Evolutionary conservation across 1,140 invertebrate species (phyloP), one percentile per base, ranked within the genome.

Genomic region (Glossosoma conforme): DNA sequence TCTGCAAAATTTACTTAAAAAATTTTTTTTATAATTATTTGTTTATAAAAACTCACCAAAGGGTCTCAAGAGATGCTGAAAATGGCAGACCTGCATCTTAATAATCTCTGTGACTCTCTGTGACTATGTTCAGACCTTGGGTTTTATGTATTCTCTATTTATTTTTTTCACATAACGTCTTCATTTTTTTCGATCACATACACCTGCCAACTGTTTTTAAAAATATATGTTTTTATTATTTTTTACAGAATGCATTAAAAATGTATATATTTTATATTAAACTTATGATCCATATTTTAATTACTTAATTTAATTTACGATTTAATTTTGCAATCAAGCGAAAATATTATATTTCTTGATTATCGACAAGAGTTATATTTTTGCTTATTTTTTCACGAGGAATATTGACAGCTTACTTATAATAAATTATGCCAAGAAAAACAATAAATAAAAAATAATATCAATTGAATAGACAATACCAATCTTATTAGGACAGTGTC

Each of bases 51-150:
- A 75, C 72, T 75, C 65, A 75, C 72, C 72, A 66, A 72, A 70
- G 62, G 72, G 72, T 61, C 69, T 63, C 59, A 75, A 60, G 36
- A 75, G 72, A 59, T 75, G 72, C 64, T 75, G 72, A 69, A 75
- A 75, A 72, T 75, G 72, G 69, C 72, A 75, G 68, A 75, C 72
- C 66, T 75, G 72, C 72, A 75, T 75, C 67, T 71, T 67, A 37
- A 42, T 32, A 20, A 40, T 41, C 20, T 52, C 44, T 49, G 15
- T 49, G 40, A 30, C 52, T 22, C 14, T 14, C n/a, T n/a, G n/a
- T n/a, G n/a, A n/a, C n/a, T n/a, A n/a, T n/a, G n/a, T n/a, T 2
- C 30, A 2, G 17, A 9, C 3, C 10, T 36, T 18, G 32, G 28
- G 21, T 40, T 32, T 19, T 44, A 30, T 30, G 21, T 42, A 37